Evolutionary conservation across 64 coral and sea anemone genomes (phyloP).

Genomic region (Pachyseris speciosa): DNA sequence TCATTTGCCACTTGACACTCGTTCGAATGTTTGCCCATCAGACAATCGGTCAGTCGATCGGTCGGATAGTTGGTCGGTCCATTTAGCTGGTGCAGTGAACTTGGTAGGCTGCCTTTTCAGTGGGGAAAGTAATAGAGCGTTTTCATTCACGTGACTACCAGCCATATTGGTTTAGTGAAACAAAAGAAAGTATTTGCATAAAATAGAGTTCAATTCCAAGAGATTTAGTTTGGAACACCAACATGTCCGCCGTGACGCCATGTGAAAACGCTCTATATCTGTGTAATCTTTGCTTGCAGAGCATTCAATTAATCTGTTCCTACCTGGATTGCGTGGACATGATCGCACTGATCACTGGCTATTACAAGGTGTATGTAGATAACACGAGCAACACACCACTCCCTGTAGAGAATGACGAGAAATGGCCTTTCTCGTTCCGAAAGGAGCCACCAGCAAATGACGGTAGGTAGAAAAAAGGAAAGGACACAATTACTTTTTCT

Average conservation of each 20-base stretch:
- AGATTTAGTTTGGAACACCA: too few relatives aligned
- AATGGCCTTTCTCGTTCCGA: conserved; percentile 35
- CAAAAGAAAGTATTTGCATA: too few relatives aligned
- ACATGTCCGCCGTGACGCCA: too few relatives aligned
- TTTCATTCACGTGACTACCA: too few relatives aligned
- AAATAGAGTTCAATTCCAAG: too few relatives aligned
- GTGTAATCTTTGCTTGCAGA: background rate
- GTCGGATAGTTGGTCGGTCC: background rate
- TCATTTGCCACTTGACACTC: too few relatives aligned
- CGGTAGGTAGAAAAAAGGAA: background rate
- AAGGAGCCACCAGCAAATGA: conserved; percentile 1
- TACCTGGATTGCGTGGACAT: conserved; percentile 80
- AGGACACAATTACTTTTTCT: background rate
- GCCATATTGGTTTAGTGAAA: too few relatives aligned
- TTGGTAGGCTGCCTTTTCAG: too few relatives aligned
- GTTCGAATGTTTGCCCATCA: background rate
- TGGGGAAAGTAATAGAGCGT: too few relatives aligned
- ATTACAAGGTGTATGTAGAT: conserved; percentile 74
- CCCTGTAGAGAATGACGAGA: conserved; percentile 28
- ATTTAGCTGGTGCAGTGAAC: too few relatives aligned
- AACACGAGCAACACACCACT: conserved; percentile 25
- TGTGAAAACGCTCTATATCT: background rate
- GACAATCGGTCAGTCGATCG: background rate
- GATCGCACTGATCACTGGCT: conserved; percentile 78
- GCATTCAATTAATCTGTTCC: conserved; percentile 31